Percentiles rank a stretch among this genome's conserved stretches.
phyloP scores from a whole-genome alignment of 2,888 invertebrate species.

The Tenthredo mesomela region DNA sequence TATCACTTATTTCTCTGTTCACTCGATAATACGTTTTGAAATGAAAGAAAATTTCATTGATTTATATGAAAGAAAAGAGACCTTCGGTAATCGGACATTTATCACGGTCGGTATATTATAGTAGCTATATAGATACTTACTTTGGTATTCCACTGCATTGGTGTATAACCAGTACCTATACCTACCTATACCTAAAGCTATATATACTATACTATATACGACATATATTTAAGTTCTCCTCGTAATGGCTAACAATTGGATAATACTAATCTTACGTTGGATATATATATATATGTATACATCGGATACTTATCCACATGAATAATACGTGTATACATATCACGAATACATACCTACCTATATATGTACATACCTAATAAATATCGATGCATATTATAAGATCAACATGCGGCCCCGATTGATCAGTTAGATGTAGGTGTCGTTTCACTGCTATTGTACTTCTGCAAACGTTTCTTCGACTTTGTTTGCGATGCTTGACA shows the following conservation, averaged over 20 bases:
- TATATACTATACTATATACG: background rate
- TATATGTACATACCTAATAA: background rate
- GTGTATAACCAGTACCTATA: background rate
- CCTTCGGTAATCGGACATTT: background rate
- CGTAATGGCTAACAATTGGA: conserved; percentile 18
- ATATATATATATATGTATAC: background rate
- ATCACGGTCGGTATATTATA: background rate
- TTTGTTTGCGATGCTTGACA: background rate
- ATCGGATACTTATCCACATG: background rate
- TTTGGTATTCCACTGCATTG: background rate
- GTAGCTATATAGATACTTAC: background rate
- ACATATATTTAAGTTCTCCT: background rate
- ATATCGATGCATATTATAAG: background rate
- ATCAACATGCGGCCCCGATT: background rate
- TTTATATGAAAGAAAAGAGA: background rate
- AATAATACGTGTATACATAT: too few relatives aligned
- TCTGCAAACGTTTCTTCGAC: background rate
- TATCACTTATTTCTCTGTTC: background rate
- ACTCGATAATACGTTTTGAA: background rate
- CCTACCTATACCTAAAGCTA: background rate
- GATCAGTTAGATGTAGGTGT: background rate
- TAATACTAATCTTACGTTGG: conserved; percentile 10
- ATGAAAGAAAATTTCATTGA: background rate
- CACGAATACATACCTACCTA: too few relatives aligned
- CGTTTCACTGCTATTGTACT: background rate